Evolutionary conservation across 2,113 vertebrate species (phyloP), one percentile per base, ranked within the genome.

Genomic region (Grammomys dolichurus): DNA sequence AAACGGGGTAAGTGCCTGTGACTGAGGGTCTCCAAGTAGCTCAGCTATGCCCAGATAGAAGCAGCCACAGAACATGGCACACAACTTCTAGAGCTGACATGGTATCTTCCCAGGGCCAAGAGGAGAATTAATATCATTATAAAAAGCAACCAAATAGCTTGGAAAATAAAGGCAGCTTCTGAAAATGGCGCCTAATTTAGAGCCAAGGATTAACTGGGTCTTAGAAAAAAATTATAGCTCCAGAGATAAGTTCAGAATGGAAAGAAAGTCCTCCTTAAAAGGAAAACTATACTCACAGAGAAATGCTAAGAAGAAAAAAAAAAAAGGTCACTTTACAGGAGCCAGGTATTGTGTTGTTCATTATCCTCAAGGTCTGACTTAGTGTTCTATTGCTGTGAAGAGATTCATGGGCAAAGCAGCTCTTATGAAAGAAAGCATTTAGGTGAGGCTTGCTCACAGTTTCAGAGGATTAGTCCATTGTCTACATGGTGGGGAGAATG

Each of bases 121-220:
- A 40, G 36, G 28, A 85, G 65, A 60, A 67, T 46, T 31, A 20
- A 1, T 20, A n/a, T 89, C 46, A 91, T 75, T 28, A 33, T 82
- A 92, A 89, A 88, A 89, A 89, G 0, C 46, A 78, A 24, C 58
- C 46, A 82, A 20, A 56, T 69, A 56, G 46, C 43, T 94, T 93
- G 89, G 77, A 97, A 75, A 85, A 2, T 65, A 56, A 90, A 89
- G 33, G n/a, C n/a, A 91, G 54, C n/a, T 73, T 84, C 67, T 54
- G 73, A 89, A 89, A 46, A 17, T 90, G n/a, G 8, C 46, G 70
- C 67, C 80, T 92, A 40, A 88, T 13, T 82, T 91, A 89, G 67
- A 93, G 28, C 10, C 43, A 87, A 8, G 56, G 28, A 76, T 84
- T 73, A 78, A 70, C 89, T 77, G 43, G 76, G 65, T 19, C 63